Percentiles rank a stretch among this genome's conserved stretches.
Evolutionary conservation across 2,113 vertebrate genomes (phyloP).

Genomic region (Muscicapa adusta): DNA sequence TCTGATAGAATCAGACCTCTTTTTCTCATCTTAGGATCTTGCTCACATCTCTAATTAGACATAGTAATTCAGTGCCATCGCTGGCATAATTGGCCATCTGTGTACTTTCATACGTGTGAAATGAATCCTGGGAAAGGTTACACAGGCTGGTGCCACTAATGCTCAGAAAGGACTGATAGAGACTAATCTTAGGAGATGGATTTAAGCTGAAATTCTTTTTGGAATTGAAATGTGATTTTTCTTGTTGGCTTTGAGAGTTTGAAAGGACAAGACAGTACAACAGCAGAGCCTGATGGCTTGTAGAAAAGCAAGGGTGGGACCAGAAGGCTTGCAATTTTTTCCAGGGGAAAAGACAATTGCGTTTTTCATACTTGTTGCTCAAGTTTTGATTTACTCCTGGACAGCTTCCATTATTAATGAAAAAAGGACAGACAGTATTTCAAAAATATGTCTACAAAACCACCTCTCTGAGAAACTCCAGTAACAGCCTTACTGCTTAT

Average conservation of each 20-base stretch:
- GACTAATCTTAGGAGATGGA: not conserved
- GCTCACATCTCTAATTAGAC: slow-evolving; percentile 37
- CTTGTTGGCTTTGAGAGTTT: not conserved
- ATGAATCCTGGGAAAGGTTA: slow-evolving; percentile 10
- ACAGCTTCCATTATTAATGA: not conserved
- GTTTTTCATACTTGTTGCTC: not conserved
- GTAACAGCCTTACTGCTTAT: not conserved
- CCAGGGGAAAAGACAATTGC: not conserved
- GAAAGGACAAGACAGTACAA: not conserved
- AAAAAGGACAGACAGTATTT: not conserved
- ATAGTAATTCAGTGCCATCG: slow-evolving; percentile 49
- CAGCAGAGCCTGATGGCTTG: not conserved
- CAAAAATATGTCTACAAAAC: not conserved
- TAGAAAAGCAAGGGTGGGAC: not conserved
- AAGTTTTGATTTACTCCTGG: not conserved
- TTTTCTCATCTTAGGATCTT: not conserved
- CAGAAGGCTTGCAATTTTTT: slow-evolving; percentile 23
- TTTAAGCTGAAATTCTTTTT: not conserved
- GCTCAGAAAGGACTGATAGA: not conserved
- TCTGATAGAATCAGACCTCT: not conserved
- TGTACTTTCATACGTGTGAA: slow-evolving; percentile 35
- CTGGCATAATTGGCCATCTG: slow-evolving; percentile 66
- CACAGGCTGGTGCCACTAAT: not conserved
- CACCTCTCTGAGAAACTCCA: not conserved
- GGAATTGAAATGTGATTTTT: slow-evolving; percentile 1